A percentile compares a stretch with the other conserved stretches of the same genome.
These are phyloP conservation scores for Hanleya hanleyi DNA, from an alignment of 2,888 invertebrate genomes.

Conservation along the genomic window DNA sequence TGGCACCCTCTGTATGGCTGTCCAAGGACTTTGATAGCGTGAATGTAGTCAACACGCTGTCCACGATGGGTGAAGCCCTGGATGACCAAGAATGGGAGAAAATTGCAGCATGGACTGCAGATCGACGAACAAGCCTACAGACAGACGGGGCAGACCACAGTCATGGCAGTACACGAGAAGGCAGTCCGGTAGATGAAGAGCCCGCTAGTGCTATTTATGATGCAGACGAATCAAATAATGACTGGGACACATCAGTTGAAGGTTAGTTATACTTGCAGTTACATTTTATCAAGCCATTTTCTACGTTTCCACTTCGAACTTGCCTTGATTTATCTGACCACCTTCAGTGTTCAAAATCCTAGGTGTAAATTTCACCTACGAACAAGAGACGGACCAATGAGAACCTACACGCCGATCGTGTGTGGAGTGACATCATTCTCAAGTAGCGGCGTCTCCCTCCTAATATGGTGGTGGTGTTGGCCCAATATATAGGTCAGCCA, in stretches of 20 bases:
- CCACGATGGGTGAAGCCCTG: neutral
- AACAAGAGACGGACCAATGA: too few relatives aligned
- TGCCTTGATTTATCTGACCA: too few relatives aligned
- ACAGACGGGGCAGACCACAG: neutral
- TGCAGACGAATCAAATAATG: neutral
- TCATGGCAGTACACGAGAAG: neutral
- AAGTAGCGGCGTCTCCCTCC: too few relatives aligned
- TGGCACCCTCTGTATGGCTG: neutral
- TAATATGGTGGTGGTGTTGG: too few relatives aligned
- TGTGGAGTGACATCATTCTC: too few relatives aligned
- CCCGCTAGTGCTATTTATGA: neutral
- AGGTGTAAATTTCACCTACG: too few relatives aligned
- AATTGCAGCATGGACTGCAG: neutral
- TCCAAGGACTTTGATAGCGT: constrained; percentile 1
- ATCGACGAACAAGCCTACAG: neutral
- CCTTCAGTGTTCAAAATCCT: too few relatives aligned
- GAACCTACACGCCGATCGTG: too few relatives aligned
- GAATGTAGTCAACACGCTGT: neutral
- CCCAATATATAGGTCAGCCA: too few relatives aligned
- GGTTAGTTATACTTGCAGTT: too few relatives aligned
- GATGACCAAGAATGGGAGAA: constrained; percentile 7
- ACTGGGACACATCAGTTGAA: neutral
- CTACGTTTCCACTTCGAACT: too few relatives aligned
- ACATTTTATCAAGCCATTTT: too few relatives aligned
- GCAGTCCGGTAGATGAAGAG: neutral